Base-by-base conservation (phyloP, 1,140 invertebrate species). In the Hermetia illucens region DNA sequence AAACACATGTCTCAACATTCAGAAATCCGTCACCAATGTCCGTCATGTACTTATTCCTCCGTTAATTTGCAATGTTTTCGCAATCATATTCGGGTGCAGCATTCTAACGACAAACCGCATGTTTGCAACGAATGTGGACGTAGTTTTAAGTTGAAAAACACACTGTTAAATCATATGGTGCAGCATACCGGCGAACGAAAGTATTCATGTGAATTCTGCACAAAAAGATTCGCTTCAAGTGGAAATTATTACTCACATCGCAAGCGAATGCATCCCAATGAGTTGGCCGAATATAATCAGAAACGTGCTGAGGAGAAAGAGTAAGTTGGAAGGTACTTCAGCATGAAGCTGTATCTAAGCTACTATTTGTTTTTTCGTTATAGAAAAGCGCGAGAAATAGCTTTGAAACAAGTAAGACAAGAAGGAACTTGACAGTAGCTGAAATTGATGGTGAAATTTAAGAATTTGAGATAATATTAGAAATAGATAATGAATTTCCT, bases 231-330 rank as follows among this genome's bases (percentile, higher is more conserved):
- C 33, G 38, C 38, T 5, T 32, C 27, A 19, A 32, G 27, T 21
- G 38, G 38, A 5, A 39, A 38, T 31, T 39, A 39, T 13, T 39
- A 39, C 33, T 19, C 38, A 16, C 38, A 39, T 21, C 17, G 38
- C 3, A 39, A 39, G 21, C 3, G 38, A 3, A 39, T 39, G 38
- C 38, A 39, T 39, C 38, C 38, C 5, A 17, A 20, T 5, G 38
- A 39, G 16, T 39, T 39, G 17, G 17, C 38, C 21, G 30, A 29
- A 21, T 8, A 18, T 12, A 31, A 32, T 16, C 6, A 32, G 21
- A 32, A 39, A 15, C 15, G 33, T 13, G 38, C 31, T 22, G 36
- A 38, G 22, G 22, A 38, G 8, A 21, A 27, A 4, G 9, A 21
- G 34, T 36, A 21, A 36, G 12, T n/a, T n/a, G n/a, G n/a, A n/a